Conservation (phyloP, 2,113 vertebrate species). For the Procavia capensis region DNA sequence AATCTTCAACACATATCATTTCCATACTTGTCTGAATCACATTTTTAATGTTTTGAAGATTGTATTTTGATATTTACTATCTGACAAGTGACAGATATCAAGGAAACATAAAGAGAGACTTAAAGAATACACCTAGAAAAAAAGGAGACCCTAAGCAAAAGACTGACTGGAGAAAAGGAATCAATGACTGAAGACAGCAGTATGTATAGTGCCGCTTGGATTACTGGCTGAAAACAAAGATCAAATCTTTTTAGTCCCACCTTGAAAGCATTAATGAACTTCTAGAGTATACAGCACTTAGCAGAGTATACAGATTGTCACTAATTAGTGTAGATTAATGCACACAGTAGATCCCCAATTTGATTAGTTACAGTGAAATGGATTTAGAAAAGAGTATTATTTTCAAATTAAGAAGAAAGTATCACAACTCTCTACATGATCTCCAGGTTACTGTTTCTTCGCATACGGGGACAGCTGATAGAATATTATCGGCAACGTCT, state of each 20-base stretch:
- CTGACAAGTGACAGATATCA: neutral
- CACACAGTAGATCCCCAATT: neutral
- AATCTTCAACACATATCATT: neutral
- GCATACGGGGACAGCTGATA: neutral
- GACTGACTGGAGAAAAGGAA: neutral
- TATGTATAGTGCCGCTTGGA: neutral
- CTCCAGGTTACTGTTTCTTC: conserved; percentile 1
- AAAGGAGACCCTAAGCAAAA: neutral
- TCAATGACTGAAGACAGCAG: neutral
- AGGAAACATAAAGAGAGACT: neutral
- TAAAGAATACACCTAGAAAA: conserved; percentile 3
- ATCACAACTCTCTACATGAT: neutral
- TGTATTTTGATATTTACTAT: neutral
- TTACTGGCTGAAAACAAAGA: neutral
- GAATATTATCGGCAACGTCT: neutral
- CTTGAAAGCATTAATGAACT: conserved; percentile 1
- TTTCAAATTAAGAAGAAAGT: conserved; percentile 10
- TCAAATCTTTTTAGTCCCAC: neutral
- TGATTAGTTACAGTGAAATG: neutral
- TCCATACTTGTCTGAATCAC: neutral
- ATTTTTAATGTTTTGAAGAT: neutral
- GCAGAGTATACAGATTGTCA: neutral
- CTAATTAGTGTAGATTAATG: neutral
- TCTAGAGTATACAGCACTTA: neutral
- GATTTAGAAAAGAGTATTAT: neutral